Conservation (phyloP, 2,113 vertebrate genomes). For the Dromiciops gliroides region DNA sequence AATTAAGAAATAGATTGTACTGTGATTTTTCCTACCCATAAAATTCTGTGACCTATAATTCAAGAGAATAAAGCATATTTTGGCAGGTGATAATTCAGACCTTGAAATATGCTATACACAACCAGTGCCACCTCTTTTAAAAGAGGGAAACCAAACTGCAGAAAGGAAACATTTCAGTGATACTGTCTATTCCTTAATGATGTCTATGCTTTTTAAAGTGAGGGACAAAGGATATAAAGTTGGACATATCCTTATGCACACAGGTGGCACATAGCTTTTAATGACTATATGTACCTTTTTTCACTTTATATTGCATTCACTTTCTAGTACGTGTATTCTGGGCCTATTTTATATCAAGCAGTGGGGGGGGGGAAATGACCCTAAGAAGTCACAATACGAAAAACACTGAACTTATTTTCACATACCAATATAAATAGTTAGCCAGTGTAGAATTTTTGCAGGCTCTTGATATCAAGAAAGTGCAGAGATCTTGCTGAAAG, state of each 20-base stretch:
- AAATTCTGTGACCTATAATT: not conserved
- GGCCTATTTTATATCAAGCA: not conserved
- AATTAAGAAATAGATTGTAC: not conserved
- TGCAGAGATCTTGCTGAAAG: conserved; percentile 95
- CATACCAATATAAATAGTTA: conserved; percentile 99
- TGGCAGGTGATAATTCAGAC: not conserved
- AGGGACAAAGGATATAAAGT: conserved; percentile 14
- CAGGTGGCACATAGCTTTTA: not conserved
- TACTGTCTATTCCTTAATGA: not conserved
- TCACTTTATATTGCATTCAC: not conserved
- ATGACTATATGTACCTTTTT: not conserved
- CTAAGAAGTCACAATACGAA: not conserved
- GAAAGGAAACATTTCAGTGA: not conserved
- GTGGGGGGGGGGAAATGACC: not conserved
- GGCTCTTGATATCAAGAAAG: conserved; percentile 97
- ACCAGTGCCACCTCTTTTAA: not conserved
- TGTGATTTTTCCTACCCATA: not conserved
- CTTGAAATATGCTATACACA: not conserved
- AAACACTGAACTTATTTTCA: conserved; percentile 62
- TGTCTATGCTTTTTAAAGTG: not conserved
- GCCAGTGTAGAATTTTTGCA: conserved; percentile 98
- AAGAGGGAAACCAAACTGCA: not conserved
- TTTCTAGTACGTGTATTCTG: not conserved
- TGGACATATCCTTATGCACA: not conserved
- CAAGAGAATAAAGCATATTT: not conserved